Conservation (phyloP, 2,888 invertebrate species). For the Diabrotica balteata region DNA sequence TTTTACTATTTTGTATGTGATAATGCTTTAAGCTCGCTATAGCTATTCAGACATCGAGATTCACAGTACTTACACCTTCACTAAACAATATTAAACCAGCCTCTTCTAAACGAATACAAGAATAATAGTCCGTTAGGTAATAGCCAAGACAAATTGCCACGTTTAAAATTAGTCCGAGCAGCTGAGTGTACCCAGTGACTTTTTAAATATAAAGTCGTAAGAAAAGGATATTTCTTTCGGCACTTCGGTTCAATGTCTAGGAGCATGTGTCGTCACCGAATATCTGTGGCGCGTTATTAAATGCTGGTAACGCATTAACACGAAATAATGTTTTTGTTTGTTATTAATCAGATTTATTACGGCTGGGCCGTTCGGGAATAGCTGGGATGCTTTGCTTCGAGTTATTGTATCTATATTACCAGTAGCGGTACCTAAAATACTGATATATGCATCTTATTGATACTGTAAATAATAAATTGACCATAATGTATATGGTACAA, state of each 20-base stretch:
- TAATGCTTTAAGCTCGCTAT: too few species aligned
- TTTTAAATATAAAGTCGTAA: slow-evolving; percentile 27
- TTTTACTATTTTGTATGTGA: too few species aligned
- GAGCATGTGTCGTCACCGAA: slow-evolving; percentile 22
- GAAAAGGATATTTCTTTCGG: slow-evolving; percentile 33
- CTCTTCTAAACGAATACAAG: too few species aligned
- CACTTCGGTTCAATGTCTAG: slow-evolving; percentile 20
- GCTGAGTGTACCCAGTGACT: slow-evolving; percentile 20
- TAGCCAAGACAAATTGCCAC: slow-evolving; percentile 26
- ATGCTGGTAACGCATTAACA: slow-evolving; percentile 30
- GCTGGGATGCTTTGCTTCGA: not conserved
- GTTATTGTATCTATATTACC: slow-evolving; percentile 3
- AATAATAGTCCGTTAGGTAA: slow-evolving; percentile 6
- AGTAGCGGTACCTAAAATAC: not conserved
- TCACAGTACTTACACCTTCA: too few species aligned
- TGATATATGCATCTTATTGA: too few species aligned
- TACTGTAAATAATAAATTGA: too few species aligned
- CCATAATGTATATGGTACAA: too few species aligned
- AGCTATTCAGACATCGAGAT: too few species aligned
- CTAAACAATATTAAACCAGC: too few species aligned
- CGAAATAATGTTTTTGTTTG: slow-evolving; percentile 18
- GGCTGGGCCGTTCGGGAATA: slow-evolving; percentile 6
- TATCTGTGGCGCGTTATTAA: slow-evolving; percentile 32
- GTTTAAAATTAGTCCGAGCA: slow-evolving; percentile 27
- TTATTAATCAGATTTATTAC: slow-evolving; percentile 32